These are phyloP conservation scores for Thunnus albacares DNA, from an alignment of 2,797 vertebrate species.

Conservation along the genomic window DNA sequence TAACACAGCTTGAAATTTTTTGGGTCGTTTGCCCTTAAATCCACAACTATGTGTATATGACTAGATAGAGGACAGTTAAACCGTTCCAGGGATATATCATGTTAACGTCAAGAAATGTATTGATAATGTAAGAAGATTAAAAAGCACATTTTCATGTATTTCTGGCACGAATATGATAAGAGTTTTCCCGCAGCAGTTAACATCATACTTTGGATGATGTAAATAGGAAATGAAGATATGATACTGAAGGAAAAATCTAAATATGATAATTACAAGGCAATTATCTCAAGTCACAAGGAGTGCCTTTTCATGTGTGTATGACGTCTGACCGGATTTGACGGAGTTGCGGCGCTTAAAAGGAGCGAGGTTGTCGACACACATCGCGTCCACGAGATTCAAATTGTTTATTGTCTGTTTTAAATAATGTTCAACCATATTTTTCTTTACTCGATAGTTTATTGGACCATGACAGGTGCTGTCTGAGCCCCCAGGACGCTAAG, in stretches of 20 bases:
- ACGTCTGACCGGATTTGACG: background rate
- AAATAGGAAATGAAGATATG: background rate
- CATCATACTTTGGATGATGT: background rate
- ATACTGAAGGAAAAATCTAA: background rate
- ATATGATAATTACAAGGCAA: background rate
- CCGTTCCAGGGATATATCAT: background rate
- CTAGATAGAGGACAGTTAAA: background rate
- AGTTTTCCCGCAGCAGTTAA: background rate
- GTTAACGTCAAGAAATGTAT: background rate
- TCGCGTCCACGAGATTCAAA: background rate
- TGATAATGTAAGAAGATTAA: background rate
- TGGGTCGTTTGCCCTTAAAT: background rate
- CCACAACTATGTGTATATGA: background rate
- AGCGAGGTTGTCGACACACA: background rate
- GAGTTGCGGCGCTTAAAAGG: background rate
- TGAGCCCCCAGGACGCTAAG: background rate
- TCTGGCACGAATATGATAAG: background rate
- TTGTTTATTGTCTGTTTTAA: background rate
- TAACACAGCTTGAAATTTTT: background rate
- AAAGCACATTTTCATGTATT: background rate
- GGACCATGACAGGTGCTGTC: background rate
- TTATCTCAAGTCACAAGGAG: background rate
- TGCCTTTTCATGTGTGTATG: background rate
- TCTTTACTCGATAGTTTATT: background rate
- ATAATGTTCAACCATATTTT: background rate